These are phyloP conservation scores for Diogma glabrata DNA, from an alignment of 2,888 invertebrate species.

Conservation along the genomic window DNA sequence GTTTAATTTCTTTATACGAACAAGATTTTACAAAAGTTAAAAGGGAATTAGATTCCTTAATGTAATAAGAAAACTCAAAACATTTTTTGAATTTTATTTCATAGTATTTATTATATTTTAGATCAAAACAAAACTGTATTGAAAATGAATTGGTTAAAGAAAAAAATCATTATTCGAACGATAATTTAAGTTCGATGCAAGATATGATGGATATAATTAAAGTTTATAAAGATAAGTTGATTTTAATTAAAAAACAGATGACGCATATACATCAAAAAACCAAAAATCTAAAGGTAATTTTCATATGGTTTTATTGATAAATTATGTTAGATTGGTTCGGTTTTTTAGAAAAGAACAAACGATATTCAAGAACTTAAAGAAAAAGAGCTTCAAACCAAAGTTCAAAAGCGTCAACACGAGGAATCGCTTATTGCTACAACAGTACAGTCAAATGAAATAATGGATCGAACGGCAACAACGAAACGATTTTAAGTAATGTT, in stretches of 20 bases:
- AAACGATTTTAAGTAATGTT: neutral
- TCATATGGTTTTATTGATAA: neutral
- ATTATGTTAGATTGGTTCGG: constrained; percentile 2
- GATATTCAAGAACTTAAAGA: constrained; percentile 32
- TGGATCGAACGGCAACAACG: neutral
- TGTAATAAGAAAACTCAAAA: constrained; percentile 22
- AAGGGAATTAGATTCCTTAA: constrained; percentile 29
- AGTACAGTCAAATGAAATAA: neutral
- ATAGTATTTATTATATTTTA: constrained; percentile 15
- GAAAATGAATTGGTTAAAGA: constrained; percentile 32
- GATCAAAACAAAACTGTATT: constrained; percentile 33
- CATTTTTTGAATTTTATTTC: neutral
- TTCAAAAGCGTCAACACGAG: constrained; percentile 33
- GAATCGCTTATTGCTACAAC: constrained; percentile 32
- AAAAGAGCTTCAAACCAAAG: constrained; percentile 30
- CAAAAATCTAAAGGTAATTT: constrained; percentile 30
- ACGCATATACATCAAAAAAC: constrained; percentile 32
- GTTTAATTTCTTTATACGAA: constrained; percentile 20
- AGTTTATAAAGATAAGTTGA: constrained; percentile 30
- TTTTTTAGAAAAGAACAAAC: constrained; percentile 31
- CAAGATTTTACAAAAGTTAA: constrained; percentile 28
- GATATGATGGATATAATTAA: constrained; percentile 33
- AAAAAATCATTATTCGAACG: constrained; percentile 30
- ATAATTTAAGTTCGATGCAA: constrained; percentile 26
- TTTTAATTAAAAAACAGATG: constrained; percentile 33